Conservation (phyloP, 2,113 vertebrate species). For the Dicerorhinus sumatrensis region DNA sequence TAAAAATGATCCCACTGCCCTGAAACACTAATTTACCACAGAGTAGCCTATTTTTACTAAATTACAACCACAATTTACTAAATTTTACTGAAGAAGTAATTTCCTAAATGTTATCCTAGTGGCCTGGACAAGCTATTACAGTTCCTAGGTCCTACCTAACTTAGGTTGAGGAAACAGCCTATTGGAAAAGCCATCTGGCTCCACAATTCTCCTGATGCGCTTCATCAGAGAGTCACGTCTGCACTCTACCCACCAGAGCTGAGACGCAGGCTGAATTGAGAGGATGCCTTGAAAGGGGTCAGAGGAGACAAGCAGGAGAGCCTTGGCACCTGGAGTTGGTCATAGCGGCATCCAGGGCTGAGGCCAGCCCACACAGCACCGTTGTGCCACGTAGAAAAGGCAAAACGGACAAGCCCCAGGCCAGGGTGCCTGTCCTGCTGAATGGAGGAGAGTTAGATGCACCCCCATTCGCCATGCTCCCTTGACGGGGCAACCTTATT, state of each 20-base stretch:
- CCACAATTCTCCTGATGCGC: background rate
- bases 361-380: too few species aligned
- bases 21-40: slow-evolving; percentile 22
- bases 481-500: background rate
- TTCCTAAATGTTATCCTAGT: slow-evolving; percentile 59
- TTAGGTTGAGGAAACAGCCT: background rate
- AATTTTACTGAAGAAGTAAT: slow-evolving; percentile 46
- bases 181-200: background rate
- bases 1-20: background rate
- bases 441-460: background rate
- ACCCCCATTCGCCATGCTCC: too few species aligned
- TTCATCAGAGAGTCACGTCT: background rate
- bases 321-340: background rate
- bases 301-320: background rate
- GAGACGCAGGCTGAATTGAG: background rate
- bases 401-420: background rate
- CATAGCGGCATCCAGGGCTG: background rate
- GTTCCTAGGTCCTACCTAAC: background rate
- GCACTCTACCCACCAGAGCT: background rate
- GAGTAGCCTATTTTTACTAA: slow-evolving; percentile 59
- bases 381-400: background rate
- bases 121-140: slow-evolving; percentile 14
- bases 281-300: background rate
- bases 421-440: background rate
- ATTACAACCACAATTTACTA: slow-evolving; percentile 46